Base-by-base conservation (phyloP, 2,888 invertebrate species). In the Leptinotarsa haldemani region DNA sequence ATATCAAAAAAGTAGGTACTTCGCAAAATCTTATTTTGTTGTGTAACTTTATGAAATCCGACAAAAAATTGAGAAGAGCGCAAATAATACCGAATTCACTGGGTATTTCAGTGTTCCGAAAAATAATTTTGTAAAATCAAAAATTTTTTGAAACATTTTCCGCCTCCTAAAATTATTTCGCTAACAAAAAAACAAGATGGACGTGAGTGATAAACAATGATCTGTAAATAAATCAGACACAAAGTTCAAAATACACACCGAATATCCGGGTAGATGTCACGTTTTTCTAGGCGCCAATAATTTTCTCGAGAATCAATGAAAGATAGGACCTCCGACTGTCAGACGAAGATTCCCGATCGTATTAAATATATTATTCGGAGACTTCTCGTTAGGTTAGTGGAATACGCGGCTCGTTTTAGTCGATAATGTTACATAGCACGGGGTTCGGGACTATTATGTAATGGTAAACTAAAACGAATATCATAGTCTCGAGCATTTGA, bases 361-460 rank as follows among this genome's bases (percentile, higher is more conserved):
- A 76, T 72, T 69, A 79, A 79, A 80, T 80, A 80, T 79, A 79
- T 79, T 75, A 76, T 74, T 77, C 74, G 75, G 77, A 70, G 56
- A 67, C 53, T 70, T 50, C 71, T 74, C 79, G 78, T 74, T 71
- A 71, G 77, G 77, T 75, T 79, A 81, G 81, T 81, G 75, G 75
- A 77, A 71, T 67, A 72, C 75, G 74, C 76, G 77, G 63, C 70
- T 75, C 76, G 74, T 69, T 76, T 80, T 81, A 81, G 82, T 82
- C 83, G 81, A 83, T 82, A 82, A 83, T 82, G 82, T 80, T 77
- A 78, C 76, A 78, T 71, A 71, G 76, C 79, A 78, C 80, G 81
- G 78, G 78, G 73, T 71, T 65, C 69, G 69, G 67, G 52, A 30
- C 30, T 69, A 74, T 79, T 78, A 77, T 77, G 75, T 76, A 77